Percentiles rank a stretch among this genome's conserved stretches.
Evolutionary conservation across 2,888 invertebrate species (phyloP).

Genomic region (Cactoblastis cactorum): DNA sequence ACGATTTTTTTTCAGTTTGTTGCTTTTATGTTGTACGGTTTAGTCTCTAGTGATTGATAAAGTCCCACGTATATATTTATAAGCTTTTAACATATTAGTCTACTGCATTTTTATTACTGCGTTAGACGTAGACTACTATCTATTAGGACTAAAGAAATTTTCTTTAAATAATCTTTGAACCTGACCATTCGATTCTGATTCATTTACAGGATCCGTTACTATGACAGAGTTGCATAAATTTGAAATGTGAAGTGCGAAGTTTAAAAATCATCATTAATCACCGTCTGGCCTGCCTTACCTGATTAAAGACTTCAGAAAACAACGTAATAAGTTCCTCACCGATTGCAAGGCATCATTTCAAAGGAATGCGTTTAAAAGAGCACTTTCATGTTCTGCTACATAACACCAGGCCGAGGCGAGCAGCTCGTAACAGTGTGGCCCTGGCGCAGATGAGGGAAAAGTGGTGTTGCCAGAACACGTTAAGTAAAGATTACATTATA

Average conservation of each 20-base stretch:
- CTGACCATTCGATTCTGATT: too few relatives aligned
- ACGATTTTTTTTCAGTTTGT: too few relatives aligned
- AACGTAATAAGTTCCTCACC: constrained; percentile 3
- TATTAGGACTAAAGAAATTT: too few relatives aligned
- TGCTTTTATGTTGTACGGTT: too few relatives aligned
- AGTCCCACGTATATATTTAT: too few relatives aligned
- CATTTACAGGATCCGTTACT: too few relatives aligned
- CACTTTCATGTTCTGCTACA: constrained; percentile 13
- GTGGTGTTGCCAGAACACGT: background rate
- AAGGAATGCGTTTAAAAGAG: background rate
- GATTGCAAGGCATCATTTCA: constrained; percentile 1
- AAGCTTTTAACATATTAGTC: too few relatives aligned
- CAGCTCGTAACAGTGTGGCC: constrained; percentile 8
- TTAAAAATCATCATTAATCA: constrained; percentile 8
- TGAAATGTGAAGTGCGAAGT: background rate
- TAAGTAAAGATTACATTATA: background rate
- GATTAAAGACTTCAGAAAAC: constrained; percentile 4
- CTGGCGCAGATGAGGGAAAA: constrained; percentile 5
- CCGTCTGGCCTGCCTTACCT: background rate
- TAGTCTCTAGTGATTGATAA: too few relatives aligned
- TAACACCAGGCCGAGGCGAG: constrained; percentile 18
- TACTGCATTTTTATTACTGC: too few relatives aligned
- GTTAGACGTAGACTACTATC: too few relatives aligned
- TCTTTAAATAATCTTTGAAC: too few relatives aligned
- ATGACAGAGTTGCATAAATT: background rate